These are phyloP conservation scores for Periophthalmus modestus DNA, from an alignment of 2,113 vertebrate genomes.

Conservation along the genomic window DNA sequence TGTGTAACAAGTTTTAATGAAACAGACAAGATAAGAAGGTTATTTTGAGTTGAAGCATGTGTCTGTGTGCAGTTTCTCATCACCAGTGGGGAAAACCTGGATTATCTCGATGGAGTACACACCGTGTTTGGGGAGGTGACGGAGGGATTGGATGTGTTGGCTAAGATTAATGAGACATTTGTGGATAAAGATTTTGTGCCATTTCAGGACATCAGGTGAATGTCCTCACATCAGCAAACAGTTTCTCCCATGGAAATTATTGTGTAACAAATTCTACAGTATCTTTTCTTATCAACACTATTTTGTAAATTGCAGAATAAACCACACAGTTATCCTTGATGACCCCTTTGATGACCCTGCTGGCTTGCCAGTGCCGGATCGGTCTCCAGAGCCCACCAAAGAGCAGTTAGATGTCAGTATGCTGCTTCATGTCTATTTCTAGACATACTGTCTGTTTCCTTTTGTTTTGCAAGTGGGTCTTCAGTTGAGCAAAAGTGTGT, in stretches of 20 bases:
- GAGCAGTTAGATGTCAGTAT: conserved; percentile 93
- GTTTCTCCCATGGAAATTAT: too few relatives aligned
- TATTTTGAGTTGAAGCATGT: neutral
- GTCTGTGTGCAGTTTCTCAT: conserved; percentile 86
- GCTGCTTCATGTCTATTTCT: neutral
- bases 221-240: too few relatives aligned
- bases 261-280: too few relatives aligned
- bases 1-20: too few relatives aligned
- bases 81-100: conserved; percentile 89
- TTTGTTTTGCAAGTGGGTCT: too few relatives aligned
- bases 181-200: conserved; percentile 95
- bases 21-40: neutral
- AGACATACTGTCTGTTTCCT: neutral
- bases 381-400: conserved; percentile 92
- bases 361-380: conserved; percentile 86
- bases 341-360: conserved; percentile 95
- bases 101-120: conserved; percentile 94
- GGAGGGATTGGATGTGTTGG: conserved; percentile 91
- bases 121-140: conserved; percentile 97
- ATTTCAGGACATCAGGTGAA: conserved; percentile 93
- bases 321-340: neutral
- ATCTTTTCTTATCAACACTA: neutral
- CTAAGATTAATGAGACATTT: conserved; percentile 92
- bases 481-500: too few relatives aligned
- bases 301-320: neutral